phyloP scores from a whole-genome alignment of 2,797 vertebrate species.

The Tenualosa thibaudeaui region DNA sequence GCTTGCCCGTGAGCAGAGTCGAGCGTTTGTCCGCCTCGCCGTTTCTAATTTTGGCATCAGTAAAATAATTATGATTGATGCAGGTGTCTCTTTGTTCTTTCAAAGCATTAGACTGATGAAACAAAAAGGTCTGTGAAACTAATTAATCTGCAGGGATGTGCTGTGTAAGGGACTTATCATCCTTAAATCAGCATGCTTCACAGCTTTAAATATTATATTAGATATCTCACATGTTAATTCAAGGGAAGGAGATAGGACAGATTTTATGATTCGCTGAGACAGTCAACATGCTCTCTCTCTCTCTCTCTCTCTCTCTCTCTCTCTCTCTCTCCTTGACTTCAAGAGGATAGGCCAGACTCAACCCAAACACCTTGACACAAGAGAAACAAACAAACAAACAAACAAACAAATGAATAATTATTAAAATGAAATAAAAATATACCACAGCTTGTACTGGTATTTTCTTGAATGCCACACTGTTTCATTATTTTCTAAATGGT shows the following conservation, averaged over 20 bases:
- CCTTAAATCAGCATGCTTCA: slow-evolving; percentile 58
- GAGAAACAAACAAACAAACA: too few species aligned
- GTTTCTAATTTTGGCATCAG: slow-evolving; percentile 66
- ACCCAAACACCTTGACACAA: too few species aligned
- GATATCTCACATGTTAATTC: slow-evolving; percentile 66
- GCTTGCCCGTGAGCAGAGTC: slow-evolving; percentile 31
- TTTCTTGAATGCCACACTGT: too few species aligned
- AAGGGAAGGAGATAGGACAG: slow-evolving; percentile 57
- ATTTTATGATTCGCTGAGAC: slow-evolving; percentile 58
- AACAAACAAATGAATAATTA: too few species aligned
- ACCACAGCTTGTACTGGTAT: too few species aligned
- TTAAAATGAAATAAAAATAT: too few species aligned
- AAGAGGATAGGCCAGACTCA: neutral
- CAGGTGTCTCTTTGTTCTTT: slow-evolving; percentile 67
- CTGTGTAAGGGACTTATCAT: slow-evolving; percentile 58
- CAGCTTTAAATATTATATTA: slow-evolving; percentile 69
- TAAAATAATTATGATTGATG: slow-evolving; percentile 76
- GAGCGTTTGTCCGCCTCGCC: slow-evolving; percentile 42
- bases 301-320: neutral
- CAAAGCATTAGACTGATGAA: slow-evolving; percentile 64
- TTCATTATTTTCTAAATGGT: too few species aligned
- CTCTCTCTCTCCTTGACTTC: neutral
- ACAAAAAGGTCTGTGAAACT: slow-evolving; percentile 60
- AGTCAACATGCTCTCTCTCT: neutral
- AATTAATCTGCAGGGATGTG: slow-evolving; percentile 64